Conservation (phyloP, 1,140 invertebrate species). For the Lordiphosa clarofinis region DNA sequence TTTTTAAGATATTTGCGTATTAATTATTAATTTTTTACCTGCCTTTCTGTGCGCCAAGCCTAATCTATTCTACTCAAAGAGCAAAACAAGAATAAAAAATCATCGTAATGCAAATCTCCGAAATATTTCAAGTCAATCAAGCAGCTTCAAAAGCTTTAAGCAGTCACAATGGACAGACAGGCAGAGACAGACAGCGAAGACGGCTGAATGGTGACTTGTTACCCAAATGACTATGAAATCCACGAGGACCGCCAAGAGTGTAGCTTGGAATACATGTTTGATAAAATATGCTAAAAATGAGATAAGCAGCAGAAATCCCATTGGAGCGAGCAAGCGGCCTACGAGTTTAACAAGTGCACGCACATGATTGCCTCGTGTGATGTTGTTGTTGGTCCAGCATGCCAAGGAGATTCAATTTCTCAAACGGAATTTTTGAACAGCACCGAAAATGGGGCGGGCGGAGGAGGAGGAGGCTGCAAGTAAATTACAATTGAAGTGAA, state of each 20-base stretch:
- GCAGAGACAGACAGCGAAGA: no score
- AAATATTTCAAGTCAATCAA: no score
- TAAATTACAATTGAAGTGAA: slow-evolving; percentile 68
- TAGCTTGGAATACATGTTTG: slow-evolving; percentile 32
- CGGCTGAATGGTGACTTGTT: no score
- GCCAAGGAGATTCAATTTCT: slow-evolving; percentile 65
- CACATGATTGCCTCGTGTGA: slow-evolving; percentile 23
- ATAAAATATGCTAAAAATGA: slow-evolving; percentile 58
- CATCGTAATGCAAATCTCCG: no score
- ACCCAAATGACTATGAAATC: no score
- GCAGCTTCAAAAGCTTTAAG: no score
- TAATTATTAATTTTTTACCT: no score
- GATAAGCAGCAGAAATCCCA: slow-evolving; percentile 54
- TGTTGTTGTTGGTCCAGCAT: slow-evolving; percentile 22
- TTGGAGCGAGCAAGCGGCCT: slow-evolving; percentile 27
- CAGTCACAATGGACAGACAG: no score
- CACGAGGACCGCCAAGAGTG: background rate
- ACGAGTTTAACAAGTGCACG: slow-evolving; percentile 23
- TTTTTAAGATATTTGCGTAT: no score
- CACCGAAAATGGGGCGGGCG: background rate
- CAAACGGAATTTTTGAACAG: slow-evolving; percentile 69
- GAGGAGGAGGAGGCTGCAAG: slow-evolving; percentile 42
- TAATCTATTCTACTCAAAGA: no score
- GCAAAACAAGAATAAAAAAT: no score
- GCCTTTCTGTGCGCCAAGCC: no score